Conservation (phyloP, 2,113 vertebrate species). For the Electrona antarctica region DNA sequence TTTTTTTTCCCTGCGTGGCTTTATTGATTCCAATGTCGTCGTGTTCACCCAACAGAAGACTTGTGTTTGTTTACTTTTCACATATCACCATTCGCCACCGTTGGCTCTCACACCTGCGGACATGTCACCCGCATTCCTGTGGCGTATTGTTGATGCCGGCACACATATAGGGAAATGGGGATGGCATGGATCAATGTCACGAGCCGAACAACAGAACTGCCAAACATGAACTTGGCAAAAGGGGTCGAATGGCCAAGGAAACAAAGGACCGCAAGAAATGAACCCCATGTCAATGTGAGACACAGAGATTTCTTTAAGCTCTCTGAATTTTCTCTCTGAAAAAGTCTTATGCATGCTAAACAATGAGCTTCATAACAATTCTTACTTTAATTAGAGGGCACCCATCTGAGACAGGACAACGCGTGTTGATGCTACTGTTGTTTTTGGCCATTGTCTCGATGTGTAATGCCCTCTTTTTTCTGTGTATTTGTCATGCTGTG, state of each 20-base stretch:
- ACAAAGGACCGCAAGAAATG: constrained; percentile 38
- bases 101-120: too few species aligned
- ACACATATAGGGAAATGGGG: constrained; percentile 32
- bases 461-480: constrained; percentile 28
- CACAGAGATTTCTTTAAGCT: constrained; percentile 67
- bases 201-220: constrained; percentile 38
- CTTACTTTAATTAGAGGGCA: constrained; percentile 30
- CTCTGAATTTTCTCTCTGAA: constrained; percentile 43
- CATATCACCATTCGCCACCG: too few species aligned
- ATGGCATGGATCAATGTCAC: constrained; percentile 49
- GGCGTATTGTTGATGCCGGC: constrained; percentile 27
- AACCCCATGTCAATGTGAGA: constrained; percentile 66
- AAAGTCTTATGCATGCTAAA: constrained; percentile 49
- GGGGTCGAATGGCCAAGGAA: constrained; percentile 21
- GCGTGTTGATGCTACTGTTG: background rate
- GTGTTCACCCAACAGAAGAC: too few species aligned
- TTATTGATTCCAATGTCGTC: constrained; percentile 57
- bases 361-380: constrained; percentile 43
- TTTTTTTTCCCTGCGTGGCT: constrained; percentile 43
- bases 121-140: background rate
- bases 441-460: constrained; percentile 10
- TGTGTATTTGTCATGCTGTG: constrained; percentile 47
- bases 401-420: constrained; percentile 6
- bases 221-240: background rate
- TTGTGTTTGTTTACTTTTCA: too few species aligned